These are phyloP conservation scores for Illadopsis cleaveri DNA, from an alignment of 2,113 vertebrate genomes.

Conservation along the genomic window DNA sequence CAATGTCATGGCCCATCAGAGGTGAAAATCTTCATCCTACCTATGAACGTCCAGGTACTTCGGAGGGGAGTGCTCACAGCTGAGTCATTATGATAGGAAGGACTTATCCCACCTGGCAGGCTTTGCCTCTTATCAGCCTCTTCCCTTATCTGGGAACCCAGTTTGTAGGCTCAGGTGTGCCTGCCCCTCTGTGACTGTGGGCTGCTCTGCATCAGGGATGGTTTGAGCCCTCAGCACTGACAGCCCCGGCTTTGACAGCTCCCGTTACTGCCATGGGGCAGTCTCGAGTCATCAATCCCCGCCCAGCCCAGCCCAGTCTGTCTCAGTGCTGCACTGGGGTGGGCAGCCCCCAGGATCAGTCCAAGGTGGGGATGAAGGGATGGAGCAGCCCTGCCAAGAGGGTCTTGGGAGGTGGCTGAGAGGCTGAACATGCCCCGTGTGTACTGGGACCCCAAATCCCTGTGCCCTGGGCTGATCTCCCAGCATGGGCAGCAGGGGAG, in stretches of 20 bases:
- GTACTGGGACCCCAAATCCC: not conserved
- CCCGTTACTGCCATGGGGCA: fast-evolving
- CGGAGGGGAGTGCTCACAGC: fast-evolving
- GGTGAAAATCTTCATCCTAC: not conserved
- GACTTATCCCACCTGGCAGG: not conserved
- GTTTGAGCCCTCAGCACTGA: fast-evolving
- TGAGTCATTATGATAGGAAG: not conserved
- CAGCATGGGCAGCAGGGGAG: not conserved
- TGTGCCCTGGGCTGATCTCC: not conserved
- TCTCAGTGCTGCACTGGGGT: not conserved
- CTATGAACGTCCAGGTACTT: not conserved
- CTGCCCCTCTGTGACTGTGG: no score
- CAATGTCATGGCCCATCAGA: not conserved
- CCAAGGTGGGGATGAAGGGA: not conserved
- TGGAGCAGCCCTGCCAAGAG: not conserved
- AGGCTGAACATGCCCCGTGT: not conserved
- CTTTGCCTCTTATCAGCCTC: not conserved
- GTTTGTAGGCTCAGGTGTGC: not conserved
- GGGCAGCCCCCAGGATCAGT: not conserved
- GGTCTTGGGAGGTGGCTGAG: not conserved
- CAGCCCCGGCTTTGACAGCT: not conserved
- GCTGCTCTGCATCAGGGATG: not conserved
- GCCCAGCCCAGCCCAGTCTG: not conserved
- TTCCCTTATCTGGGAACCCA: not conserved
- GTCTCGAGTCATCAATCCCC: not conserved